Evolutionary conservation across 2,888 invertebrate species (phyloP).

Genomic region (Dysmachus trigonus): DNA sequence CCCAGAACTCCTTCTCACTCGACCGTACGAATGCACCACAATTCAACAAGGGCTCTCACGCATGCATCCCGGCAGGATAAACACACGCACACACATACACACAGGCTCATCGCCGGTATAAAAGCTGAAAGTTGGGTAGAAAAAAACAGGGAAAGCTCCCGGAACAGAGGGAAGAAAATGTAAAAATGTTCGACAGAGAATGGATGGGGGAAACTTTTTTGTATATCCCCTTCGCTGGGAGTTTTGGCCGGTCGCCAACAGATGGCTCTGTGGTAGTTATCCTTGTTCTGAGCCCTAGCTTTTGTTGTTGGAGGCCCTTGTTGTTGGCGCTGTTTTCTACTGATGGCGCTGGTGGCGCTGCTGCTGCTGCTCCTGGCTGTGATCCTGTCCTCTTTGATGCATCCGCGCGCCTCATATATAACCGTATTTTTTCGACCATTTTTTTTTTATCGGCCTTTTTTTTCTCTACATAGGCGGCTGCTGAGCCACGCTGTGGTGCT

Average conservation of each 20-base stretch:
- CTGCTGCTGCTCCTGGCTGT: background rate
- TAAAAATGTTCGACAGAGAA: background rate
- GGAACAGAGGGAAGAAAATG: constrained; percentile 35
- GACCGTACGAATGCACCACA: background rate
- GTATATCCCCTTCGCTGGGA: background rate
- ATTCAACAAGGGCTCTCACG: background rate
- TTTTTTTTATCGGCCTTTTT: constrained; percentile 10
- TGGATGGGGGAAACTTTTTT: constrained; percentile 38
- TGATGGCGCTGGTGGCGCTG: background rate
- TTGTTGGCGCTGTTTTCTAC: constrained; percentile 1
- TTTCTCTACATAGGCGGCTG: constrained; percentile 11
- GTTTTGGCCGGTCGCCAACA: constrained; percentile 43
- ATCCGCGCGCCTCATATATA: constrained; percentile 6
- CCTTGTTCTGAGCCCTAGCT: background rate
- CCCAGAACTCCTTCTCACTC: background rate
- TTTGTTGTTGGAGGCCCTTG: background rate
- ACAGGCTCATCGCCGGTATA: background rate
- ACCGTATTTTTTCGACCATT: constrained; percentile 17
- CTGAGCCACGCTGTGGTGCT: background rate
- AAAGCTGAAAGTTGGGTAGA: background rate
- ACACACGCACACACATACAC: background rate
- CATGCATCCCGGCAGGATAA: background rate
- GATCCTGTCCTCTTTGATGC: background rate
- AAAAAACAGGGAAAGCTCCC: constrained; percentile 31
- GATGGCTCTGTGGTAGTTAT: constrained; percentile 39